phyloP scores from a whole-genome alignment of 1,140 invertebrate genomes.

The Reticulitermes speratus region DNA sequence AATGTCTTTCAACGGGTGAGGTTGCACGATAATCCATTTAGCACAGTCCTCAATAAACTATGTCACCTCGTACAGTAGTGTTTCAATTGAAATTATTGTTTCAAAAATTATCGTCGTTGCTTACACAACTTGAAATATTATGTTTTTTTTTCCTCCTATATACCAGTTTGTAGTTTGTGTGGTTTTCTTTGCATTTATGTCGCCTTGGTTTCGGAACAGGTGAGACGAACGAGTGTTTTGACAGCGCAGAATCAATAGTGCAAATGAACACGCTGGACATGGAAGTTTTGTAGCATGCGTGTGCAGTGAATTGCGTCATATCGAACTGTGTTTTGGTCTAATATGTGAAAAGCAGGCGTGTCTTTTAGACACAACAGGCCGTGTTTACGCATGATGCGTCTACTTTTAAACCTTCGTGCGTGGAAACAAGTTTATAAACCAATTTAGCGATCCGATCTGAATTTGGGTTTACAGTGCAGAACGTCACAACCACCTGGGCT shows the following conservation, averaged over 20 bases:
- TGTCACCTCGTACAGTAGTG: not conserved
- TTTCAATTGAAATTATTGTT: too few relatives aligned
- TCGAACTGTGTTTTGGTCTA: too few relatives aligned
- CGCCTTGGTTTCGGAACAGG: not conserved
- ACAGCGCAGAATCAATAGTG: not conserved
- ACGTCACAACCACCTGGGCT: too few relatives aligned
- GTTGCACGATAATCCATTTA: not conserved
- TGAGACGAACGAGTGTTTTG: not conserved
- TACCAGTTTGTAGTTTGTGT: not conserved
- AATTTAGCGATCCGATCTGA: not conserved
- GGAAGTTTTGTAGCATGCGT: not conserved
- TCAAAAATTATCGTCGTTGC: too few relatives aligned
- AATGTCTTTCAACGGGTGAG: slow-evolving; percentile 28
- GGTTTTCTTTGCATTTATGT: not conserved
- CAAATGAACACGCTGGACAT: not conserved
- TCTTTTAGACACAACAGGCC: not conserved
- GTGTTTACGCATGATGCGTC: too few relatives aligned
- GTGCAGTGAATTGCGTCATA: not conserved
- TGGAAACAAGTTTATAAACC: not conserved
- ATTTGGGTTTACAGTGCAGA: too few relatives aligned
- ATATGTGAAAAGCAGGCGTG: not conserved
- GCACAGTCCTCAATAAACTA: not conserved
- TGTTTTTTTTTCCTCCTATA: not conserved
- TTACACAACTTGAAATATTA: not conserved
- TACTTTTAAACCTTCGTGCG: too few relatives aligned